Base-by-base conservation (phyloP, 2,888 invertebrate species). In the Megamerina dolium region DNA sequence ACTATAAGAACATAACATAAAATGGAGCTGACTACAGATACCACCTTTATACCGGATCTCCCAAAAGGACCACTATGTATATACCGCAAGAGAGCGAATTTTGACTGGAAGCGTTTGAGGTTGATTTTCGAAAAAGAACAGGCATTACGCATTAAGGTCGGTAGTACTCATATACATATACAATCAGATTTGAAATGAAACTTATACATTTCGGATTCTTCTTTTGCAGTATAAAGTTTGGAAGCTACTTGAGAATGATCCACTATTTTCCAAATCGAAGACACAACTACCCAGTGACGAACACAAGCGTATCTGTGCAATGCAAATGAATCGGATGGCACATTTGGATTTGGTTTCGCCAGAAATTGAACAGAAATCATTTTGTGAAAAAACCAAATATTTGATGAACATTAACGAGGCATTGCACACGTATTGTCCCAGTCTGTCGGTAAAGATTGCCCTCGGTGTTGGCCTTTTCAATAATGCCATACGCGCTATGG, bases 51-150 rank as follows among this genome's bases (percentile, higher is more conserved):
- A 56, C 78, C 78, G 36, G 81, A 85, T 66, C 71, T 83, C 46
- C 82, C 83, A 14, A 59, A 64, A 23, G 77, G 74, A 35, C 89
- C 92, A 6, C 73, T 94, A 52, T 87, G 87, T 63, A 70, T 60
- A 1, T 93, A 87, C 67, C 80, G 94, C 54, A 83, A 81, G 54
- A 78, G 77, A 51, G 84, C 90, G 2, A 81, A 83, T 13, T 93
- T 94, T 60, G 80, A 90, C 64, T 93, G 92, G 90, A 91, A 89
- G 70, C 77, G 79, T 49, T 76, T 95, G 69, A 85, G 85, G 63
- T 63, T 87, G 32, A 78, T 87, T 41, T 74, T 93, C 47, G 89
- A 91, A 65, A 87, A 85, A 51, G 83, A 85, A 59, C 82, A 86
- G 37, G 73, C 79, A 49, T 68, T 92, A 23, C 77, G 79, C 64